Evolutionary conservation across 2,888 invertebrate species (phyloP).

Genomic region (Drosophila crucigera): DNA sequence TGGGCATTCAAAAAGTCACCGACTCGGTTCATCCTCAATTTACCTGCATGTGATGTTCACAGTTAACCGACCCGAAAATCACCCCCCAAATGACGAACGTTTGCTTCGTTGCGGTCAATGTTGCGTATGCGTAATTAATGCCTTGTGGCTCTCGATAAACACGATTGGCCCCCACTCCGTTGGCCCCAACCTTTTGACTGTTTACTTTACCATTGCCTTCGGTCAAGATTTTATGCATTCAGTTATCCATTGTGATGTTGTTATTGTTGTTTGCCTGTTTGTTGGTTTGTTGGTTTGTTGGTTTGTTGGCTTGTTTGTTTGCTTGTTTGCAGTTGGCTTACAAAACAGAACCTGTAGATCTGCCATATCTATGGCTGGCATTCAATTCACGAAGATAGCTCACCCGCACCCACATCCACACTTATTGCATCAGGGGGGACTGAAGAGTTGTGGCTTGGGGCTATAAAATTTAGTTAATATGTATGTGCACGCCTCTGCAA

Average conservation of each 20-base stretch:
- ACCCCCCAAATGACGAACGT: conserved; percentile 36
- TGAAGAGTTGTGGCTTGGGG: conserved; percentile 17
- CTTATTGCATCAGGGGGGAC: not conserved
- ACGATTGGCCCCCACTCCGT: conserved; percentile 19
- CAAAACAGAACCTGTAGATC: conserved; percentile 28
- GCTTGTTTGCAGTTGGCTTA: conserved; percentile 45
- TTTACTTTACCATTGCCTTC: conserved; percentile 51
- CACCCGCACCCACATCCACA: not conserved
- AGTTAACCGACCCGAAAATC: conserved; percentile 52
- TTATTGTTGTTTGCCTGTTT: conserved; percentile 50
- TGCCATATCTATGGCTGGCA: conserved; percentile 32
- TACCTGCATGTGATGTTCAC: conserved; percentile 42
- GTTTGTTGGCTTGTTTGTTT: conserved; percentile 27
- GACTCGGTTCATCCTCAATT: conserved; percentile 30
- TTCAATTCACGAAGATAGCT: conserved; percentile 27
- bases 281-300: conserved; percentile 18
- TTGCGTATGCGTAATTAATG: conserved; percentile 76
- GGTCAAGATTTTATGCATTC: conserved; percentile 64
- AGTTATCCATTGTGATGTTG: conserved; percentile 56
- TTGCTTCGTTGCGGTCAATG: conserved; percentile 56
- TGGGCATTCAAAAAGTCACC: conserved; percentile 72
- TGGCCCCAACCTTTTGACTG: not conserved
- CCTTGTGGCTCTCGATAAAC: conserved; percentile 70
- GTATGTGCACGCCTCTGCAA: conserved; percentile 35
- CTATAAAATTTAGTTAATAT: conserved; percentile 39